Percentiles rank a stretch among this genome's conserved stretches.
Evolutionary conservation across 2,797 vertebrate genomes (phyloP).

Genomic region (Pseudomugil gertrudae): DNA sequence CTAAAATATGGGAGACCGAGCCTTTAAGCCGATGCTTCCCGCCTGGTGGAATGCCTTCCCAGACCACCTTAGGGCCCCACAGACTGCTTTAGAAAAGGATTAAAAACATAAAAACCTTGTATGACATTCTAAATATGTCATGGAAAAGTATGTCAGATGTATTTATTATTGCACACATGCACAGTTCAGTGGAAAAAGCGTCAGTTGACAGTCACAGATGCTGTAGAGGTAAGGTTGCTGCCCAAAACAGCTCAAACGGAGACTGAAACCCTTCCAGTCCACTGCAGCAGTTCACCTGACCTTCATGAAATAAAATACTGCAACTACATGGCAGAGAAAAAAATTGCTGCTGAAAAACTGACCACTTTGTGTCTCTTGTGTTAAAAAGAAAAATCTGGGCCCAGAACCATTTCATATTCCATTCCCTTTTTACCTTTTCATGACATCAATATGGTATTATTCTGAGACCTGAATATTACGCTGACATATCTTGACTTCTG

Average conservation of each 20-base stretch:
- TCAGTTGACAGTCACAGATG: constrained; percentile 9
- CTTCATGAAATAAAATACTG: constrained; percentile 2
- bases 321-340: constrained; percentile 5
- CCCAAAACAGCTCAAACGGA: constrained; percentile 3
- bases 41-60: too few relatives aligned
- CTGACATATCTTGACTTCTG: constrained; percentile 38
- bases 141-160: not conserved
- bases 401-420: constrained; percentile 18
- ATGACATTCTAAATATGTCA: too few relatives aligned
- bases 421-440: constrained; percentile 40
- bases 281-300: constrained; percentile 13
- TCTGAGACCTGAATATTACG: constrained; percentile 32
- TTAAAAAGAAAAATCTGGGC: constrained; percentile 7
- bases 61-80: too few relatives aligned
- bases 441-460: constrained; percentile 55
- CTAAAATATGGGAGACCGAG: too few relatives aligned
- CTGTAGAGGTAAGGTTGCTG: constrained; percentile 1
- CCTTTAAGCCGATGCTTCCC: too few relatives aligned
- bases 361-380: constrained; percentile 3
- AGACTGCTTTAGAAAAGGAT: too few relatives aligned
- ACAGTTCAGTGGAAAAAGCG: not conserved
- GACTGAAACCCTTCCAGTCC: not conserved
- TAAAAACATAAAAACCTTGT: too few relatives aligned
- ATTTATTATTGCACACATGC: not conserved
- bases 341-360: constrained; percentile 3